Evolutionary conservation across 2,113 vertebrate genomes (phyloP).

Genomic region (Pipra filicauda): DNA sequence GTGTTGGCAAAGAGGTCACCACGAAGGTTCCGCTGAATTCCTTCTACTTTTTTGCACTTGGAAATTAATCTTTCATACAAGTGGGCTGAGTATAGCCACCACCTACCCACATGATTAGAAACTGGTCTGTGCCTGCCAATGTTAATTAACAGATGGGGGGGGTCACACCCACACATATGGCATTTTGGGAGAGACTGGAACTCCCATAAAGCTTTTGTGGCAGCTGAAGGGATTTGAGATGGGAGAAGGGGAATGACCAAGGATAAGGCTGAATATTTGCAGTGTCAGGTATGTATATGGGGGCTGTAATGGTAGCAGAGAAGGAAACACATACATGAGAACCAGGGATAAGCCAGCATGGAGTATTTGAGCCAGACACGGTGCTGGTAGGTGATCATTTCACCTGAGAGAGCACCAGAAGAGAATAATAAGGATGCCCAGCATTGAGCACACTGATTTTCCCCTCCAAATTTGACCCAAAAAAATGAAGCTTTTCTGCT

Average conservation of each 20-base stretch:
- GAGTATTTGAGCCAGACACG: background rate
- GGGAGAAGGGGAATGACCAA: background rate
- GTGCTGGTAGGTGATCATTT: background rate
- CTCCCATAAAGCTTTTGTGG: background rate
- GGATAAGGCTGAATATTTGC: accelerated
- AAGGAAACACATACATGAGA: background rate
- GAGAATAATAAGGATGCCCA: background rate
- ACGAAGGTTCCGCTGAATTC: background rate
- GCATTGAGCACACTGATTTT: background rate
- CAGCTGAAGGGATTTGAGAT: background rate
- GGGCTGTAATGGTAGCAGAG: background rate
- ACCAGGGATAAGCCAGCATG: background rate
- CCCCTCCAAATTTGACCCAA: background rate
- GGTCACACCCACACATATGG: background rate
- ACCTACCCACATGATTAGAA: background rate
- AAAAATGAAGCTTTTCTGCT: background rate
- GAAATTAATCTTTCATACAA: background rate
- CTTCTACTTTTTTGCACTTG: background rate
- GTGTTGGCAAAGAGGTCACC: accelerated
- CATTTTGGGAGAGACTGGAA: background rate
- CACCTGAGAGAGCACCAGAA: background rate
- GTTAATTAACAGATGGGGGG: background rate
- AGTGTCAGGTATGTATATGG: accelerated
- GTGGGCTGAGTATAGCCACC: background rate
- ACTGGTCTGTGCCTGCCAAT: background rate